These are phyloP conservation scores for Synanthedon vespiformis DNA, from an alignment of 2,888 invertebrate genomes.

Conservation along the genomic window DNA sequence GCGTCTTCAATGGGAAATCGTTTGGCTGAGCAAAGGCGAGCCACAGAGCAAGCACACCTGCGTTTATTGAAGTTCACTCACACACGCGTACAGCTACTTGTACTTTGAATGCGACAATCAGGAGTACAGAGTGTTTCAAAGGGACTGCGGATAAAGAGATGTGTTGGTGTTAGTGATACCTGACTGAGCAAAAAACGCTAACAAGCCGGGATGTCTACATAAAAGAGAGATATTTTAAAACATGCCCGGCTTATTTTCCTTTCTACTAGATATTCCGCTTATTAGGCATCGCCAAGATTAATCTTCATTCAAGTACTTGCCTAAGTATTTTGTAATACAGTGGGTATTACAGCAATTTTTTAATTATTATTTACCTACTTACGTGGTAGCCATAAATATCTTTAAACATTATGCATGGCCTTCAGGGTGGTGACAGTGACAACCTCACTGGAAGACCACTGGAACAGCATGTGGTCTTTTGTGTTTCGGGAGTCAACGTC, in stretches of 20 bases:
- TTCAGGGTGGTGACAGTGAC: no score
- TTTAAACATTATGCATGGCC: no score
- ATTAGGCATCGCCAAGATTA: no score
- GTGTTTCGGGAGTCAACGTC: no score
- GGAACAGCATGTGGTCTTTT: no score
- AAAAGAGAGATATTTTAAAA: neutral
- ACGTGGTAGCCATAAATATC: no score
- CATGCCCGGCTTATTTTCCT: neutral
- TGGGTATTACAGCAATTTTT: no score
- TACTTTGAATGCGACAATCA: constrained; percentile 27
- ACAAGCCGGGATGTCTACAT: constrained; percentile 2
- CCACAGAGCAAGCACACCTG: constrained; percentile 25
- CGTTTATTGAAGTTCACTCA: constrained; percentile 17
- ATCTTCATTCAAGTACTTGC: no score
- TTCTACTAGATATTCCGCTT: neutral
- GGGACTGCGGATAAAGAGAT: constrained; percentile 19
- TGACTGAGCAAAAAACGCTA: constrained; percentile 18
- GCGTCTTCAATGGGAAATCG: constrained; percentile 9
- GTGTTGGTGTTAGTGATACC: constrained; percentile 20
- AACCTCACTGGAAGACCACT: no score
- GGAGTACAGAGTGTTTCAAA: constrained; percentile 14
- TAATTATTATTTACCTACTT: no score
- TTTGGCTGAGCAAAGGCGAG: constrained; percentile 5
- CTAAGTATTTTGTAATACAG: no score
- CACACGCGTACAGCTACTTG: constrained; percentile 13